Evolutionary conservation across 2,888 invertebrate species (phyloP).

Genomic region (Hydraecia micacea): DNA sequence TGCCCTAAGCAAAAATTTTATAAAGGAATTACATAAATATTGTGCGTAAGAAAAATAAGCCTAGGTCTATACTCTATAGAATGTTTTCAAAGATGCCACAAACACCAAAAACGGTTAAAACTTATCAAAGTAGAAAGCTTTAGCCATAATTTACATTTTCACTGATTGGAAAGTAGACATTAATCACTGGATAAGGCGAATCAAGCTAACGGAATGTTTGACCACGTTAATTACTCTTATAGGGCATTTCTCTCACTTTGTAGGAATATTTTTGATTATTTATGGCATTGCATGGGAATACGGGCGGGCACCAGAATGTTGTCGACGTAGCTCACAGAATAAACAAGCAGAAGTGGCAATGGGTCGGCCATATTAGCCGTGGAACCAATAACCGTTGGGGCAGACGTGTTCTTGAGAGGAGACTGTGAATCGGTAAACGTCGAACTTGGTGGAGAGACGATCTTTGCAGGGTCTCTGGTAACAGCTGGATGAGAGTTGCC

Average conservation of each 20-base stretch:
- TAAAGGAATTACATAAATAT: background rate
- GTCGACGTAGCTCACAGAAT: background rate
- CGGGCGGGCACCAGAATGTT: background rate
- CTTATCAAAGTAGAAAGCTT: slow-evolving; percentile 56
- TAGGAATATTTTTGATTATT: background rate
- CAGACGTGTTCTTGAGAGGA: no score
- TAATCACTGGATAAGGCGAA: slow-evolving; percentile 60
- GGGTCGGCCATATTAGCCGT: background rate
- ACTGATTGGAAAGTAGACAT: slow-evolving; percentile 55
- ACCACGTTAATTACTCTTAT: slow-evolving; percentile 30
- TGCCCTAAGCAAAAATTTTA: no score
- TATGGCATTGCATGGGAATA: background rate
- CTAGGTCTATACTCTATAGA: background rate
- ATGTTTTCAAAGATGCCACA: slow-evolving; percentile 28
- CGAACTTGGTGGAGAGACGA: background rate
- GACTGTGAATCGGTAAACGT: no score
- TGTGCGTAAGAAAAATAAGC: background rate
- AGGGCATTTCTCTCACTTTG: slow-evolving; percentile 24
- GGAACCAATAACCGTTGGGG: background rate
- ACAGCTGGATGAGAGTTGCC: background rate
- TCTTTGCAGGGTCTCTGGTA: background rate
- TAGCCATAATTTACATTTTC: slow-evolving; percentile 50
- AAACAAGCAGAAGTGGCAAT: background rate
- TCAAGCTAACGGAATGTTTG: slow-evolving; percentile 46
- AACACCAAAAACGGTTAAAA: slow-evolving; percentile 36